Evolutionary conservation across 2,113 vertebrate genomes (phyloP).

Genomic region (Ginglymostoma cirratum): DNA sequence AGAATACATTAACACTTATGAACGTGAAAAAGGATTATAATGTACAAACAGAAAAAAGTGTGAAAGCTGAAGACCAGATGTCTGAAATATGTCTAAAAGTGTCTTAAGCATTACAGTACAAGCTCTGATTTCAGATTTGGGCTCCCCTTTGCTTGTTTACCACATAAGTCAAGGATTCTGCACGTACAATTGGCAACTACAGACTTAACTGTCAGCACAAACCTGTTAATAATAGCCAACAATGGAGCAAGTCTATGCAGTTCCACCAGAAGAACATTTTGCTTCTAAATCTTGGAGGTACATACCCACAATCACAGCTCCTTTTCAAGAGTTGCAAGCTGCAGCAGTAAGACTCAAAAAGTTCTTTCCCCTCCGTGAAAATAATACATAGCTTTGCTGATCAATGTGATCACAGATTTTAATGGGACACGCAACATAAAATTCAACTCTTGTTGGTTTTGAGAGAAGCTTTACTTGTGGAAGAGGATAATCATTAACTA

Average conservation of each 20-base stretch:
- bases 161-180: background rate
- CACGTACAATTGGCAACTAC: background rate
- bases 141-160: background rate
- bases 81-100: background rate
- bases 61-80: background rate
- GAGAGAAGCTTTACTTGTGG: background rate
- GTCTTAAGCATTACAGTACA: background rate
- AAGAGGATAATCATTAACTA: conserved; percentile 24
- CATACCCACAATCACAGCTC: background rate
- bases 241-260: background rate
- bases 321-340: background rate
- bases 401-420: conserved; percentile 1
- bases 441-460: background rate
- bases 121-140: background rate
- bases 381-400: too few species aligned
- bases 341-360: background rate
- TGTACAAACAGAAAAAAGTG: background rate
- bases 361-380: background rate
- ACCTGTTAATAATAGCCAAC: background rate
- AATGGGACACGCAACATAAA: conserved; percentile 25
- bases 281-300: background rate
- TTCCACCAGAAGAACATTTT: background rate
- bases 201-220: background rate
- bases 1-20: background rate
- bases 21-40: background rate